Percentiles rank a stretch among this genome's conserved stretches.
phyloP scores from a whole-genome alignment of 2,113 vertebrate genomes.

The Cathartes aura region DNA sequence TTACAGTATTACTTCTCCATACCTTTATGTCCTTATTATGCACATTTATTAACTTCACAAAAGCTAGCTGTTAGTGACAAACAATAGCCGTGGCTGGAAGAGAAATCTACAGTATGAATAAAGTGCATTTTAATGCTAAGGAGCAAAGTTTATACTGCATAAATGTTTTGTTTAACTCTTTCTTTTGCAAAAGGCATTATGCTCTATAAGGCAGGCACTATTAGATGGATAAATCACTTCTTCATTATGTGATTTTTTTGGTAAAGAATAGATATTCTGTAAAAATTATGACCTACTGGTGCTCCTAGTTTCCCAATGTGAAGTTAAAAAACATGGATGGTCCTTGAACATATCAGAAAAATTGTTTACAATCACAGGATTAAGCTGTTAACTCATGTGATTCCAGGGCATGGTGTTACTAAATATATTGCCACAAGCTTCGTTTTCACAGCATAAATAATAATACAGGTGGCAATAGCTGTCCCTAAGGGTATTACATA shows the following conservation, averaged over 20 bases:
- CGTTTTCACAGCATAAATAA: constrained; percentile 78
- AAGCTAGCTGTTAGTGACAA: constrained; percentile 89
- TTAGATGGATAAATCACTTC: constrained; percentile 29
- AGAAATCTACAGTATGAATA: constrained; percentile 81
- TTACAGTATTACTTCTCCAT: constrained; percentile 94
- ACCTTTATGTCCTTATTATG: constrained; percentile 94
- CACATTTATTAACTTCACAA: constrained; percentile 90
- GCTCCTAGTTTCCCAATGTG: constrained; percentile 35
- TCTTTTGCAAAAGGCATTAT: constrained; percentile 59
- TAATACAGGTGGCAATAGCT: constrained; percentile 78
- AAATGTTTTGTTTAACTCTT: constrained; percentile 80
- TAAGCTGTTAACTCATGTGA: constrained; percentile 74
- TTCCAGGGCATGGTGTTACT: constrained; percentile 75
- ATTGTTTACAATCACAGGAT: constrained; percentile 70
- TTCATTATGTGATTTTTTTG: neutral
- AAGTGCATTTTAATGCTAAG: constrained; percentile 82
- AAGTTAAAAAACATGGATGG: constrained; percentile 52
- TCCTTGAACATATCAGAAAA: constrained; percentile 54
- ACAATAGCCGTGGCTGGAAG: constrained; percentile 91
- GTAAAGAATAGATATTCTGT: neutral
- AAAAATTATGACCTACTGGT: constrained; percentile 30
- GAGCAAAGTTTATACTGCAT: constrained; percentile 79
- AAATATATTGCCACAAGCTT: constrained; percentile 80
- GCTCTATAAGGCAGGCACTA: neutral
- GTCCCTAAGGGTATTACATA: constrained; percentile 77